Conservation (phyloP, 2,113 vertebrate genomes). For the Xyliphius kryptos region DNA sequence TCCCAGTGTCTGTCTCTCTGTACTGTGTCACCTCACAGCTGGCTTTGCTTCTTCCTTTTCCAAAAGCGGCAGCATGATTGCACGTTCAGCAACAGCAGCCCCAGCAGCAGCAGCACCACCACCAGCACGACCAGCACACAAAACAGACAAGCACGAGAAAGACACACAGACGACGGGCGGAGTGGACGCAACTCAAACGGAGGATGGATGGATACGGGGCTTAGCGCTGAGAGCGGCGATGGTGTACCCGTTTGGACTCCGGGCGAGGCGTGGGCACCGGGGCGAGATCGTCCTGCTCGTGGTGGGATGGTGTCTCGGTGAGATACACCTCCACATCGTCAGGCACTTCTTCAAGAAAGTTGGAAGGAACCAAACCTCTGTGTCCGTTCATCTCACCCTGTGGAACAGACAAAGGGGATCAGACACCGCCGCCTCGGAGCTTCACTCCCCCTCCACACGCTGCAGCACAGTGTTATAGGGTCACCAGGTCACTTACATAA, state of each 20-base stretch:
- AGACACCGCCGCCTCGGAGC: too few species aligned
- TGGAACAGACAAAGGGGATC: constrained; percentile 2
- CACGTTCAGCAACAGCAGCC: constrained; percentile 14
- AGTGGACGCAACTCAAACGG: constrained; percentile 65
- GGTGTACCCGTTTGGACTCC: constrained; percentile 73
- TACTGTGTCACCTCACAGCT: constrained; percentile 48
- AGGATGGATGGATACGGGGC: constrained; percentile 68
- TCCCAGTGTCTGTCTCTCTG: too few species aligned
- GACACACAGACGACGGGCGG: constrained; percentile 62
- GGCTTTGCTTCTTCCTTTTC: constrained; percentile 72
- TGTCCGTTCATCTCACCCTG: constrained; percentile 89
- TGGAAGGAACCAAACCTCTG: constrained; percentile 89
- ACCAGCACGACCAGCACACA: constrained; percentile 60
- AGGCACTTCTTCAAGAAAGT: constrained; percentile 84
- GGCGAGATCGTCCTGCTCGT: constrained; percentile 67
- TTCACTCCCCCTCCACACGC: too few species aligned
- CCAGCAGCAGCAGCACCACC: constrained; percentile 1
- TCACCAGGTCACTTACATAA: constrained; percentile 73
- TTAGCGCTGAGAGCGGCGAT: constrained; percentile 72
- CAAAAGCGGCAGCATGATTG: constrained; percentile 46
- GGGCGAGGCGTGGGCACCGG: constrained; percentile 37
- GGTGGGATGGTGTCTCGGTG: constrained; percentile 77
- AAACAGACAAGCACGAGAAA: constrained; percentile 46
- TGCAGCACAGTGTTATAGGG: too few species aligned
- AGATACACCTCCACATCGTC: constrained; percentile 86